Base-by-base conservation (phyloP, 2,888 invertebrate genomes). In the Habrosyne pyritoides region DNA sequence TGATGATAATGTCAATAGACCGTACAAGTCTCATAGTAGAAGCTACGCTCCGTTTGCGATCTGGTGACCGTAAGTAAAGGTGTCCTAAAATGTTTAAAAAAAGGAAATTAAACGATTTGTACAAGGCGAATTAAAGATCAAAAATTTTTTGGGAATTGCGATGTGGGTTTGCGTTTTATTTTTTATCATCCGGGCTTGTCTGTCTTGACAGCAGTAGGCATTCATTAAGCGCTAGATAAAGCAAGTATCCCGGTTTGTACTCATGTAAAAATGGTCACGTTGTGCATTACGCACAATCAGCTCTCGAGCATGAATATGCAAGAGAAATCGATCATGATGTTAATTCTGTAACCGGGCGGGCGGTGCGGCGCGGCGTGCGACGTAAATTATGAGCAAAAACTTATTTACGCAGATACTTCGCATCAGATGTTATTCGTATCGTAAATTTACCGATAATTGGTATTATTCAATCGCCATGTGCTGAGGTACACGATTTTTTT, bases 261-360 rank as follows among this genome's bases (percentile, higher is more conserved):
- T 60, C 60, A 64, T 63, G 64, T 42, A 66, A 67, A 70, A 68
- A 69, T 60, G 56, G 61, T 65, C 61, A 71, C 47, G 24, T n/a
- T n/a, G 30, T 47, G 53, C 52, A 64, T 59, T 71, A 64, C 52
- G 51, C 53, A 63, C 52, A 60, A 64, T 69, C 69, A 69, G 67
- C 60, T 61, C 59, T 42, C 42, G 8, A 7, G 63, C 69, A 75
- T 81, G 73, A 81, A 79, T 79, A 80, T 81, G 75, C 75, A 77
- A 64, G 71, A 63, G 75, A 72, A 63, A 81, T 78, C 80, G 71
- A 81, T 81, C 82, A 77, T 75, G 71, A 80, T 79, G 74, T 70
- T 77, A 82, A 80, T 82, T 62, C 64, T 70, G 69, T 67, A 67
- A 67, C 68, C 68, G 64, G 69, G 67, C 70, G 64, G 64, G 72